These are phyloP conservation scores for Catamblyrhynchus diadema DNA, from an alignment of 2,797 vertebrate species.

Conservation along the genomic window DNA sequence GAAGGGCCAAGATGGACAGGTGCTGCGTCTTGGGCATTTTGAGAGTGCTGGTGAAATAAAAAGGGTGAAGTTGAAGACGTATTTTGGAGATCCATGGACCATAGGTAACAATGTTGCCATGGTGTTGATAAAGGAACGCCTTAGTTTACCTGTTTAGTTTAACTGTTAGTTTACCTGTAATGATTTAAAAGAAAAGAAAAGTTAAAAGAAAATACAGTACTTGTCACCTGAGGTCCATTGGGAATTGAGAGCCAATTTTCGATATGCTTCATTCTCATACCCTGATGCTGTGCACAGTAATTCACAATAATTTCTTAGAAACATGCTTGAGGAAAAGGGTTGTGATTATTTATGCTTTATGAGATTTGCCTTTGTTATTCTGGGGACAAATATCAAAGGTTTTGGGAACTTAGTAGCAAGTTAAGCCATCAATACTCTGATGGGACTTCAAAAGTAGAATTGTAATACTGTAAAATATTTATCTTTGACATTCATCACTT, in stretches of 20 bases:
- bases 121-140: neutral
- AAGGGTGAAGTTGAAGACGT: neutral
- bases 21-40: neutral
- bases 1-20: neutral
- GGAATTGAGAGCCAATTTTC: neutral
- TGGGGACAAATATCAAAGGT: neutral
- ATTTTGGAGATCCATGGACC: neutral
- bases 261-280: neutral
- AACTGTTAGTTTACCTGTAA: neutral
- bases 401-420: neutral
- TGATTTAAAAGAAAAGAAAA: neutral
- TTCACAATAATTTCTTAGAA: neutral
- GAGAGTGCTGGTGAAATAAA: neutral
- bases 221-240: accelerated
- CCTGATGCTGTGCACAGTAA: neutral
- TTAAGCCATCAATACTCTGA: neutral
- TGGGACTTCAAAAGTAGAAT: neutral
- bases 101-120: neutral
- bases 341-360: neutral
- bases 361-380: neutral
- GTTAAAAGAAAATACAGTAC: neutral
- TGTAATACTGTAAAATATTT: neutral
- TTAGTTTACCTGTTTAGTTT: neutral
- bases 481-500: neutral
- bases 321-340: neutral